Evolutionary conservation across 2,888 invertebrate genomes (phyloP).

Genomic region (Liopterus haemorrhoidalis): DNA sequence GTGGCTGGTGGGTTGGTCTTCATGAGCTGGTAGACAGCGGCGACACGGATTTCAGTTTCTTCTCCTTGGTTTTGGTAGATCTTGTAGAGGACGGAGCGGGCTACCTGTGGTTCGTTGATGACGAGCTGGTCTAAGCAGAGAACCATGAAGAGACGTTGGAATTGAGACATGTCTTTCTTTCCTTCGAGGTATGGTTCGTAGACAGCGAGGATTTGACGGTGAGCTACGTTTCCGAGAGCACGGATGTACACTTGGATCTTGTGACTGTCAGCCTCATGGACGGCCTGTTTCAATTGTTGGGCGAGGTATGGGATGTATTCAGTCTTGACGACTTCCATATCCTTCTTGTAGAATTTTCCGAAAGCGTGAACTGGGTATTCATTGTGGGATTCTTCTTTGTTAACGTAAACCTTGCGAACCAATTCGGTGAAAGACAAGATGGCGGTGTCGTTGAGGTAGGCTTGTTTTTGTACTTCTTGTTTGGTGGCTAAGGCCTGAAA

Average conservation of each 20-base stretch:
- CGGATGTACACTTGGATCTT: constrained; percentile 57
- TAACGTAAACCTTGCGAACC: constrained; percentile 55
- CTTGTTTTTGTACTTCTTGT: constrained; percentile 50
- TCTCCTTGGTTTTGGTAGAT: constrained; percentile 63
- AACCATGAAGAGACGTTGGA: constrained; percentile 61
- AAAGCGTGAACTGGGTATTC: constrained; percentile 62
- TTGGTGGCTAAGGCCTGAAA: constrained; percentile 55
- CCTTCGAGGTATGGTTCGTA: constrained; percentile 67
- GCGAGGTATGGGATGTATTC: constrained; percentile 57
- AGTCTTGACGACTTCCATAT: constrained; percentile 48
- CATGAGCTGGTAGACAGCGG: constrained; percentile 58
- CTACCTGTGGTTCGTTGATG: constrained; percentile 48
- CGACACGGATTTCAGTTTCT: constrained; percentile 58
- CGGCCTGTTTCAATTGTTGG: constrained; percentile 50
- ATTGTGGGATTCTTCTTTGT: constrained; percentile 52
- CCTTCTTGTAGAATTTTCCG: constrained; percentile 52
- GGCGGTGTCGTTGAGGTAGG: constrained; percentile 52
- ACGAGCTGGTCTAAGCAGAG: constrained; percentile 52
- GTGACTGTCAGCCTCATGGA: constrained; percentile 50
- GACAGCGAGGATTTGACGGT: constrained; percentile 54
- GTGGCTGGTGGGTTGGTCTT: constrained; percentile 53
- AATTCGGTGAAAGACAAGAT: constrained; percentile 56
- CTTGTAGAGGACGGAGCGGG: constrained; percentile 56
- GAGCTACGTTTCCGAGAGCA: constrained; percentile 61
- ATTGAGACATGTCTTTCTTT: constrained; percentile 49